A percentile compares a stretch with the other conserved stretches of the same genome.
Evolutionary conservation across 37 sponge, comb jelly and placozoan species (phyloP).

Genomic region (Cliona cf. orientalis): DNA sequence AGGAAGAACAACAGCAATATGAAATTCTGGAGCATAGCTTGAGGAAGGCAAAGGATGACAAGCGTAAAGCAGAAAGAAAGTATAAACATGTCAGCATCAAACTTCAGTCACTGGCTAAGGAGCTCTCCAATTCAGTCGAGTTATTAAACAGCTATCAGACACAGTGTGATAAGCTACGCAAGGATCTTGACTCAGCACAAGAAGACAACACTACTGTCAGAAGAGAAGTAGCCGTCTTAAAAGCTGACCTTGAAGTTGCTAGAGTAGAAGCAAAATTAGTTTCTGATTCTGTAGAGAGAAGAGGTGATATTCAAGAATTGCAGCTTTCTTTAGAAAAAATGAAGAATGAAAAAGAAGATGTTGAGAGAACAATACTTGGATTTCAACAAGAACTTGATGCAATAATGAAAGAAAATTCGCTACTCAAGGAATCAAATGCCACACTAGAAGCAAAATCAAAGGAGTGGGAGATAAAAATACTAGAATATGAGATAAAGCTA

Average conservation of each 20-base stretch:
- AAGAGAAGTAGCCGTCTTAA: background rate
- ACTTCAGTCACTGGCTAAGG: slow-evolving; percentile 26
- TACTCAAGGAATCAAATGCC: background rate
- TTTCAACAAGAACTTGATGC: background rate
- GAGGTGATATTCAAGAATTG: background rate
- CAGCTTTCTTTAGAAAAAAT: background rate
- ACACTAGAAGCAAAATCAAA: background rate
- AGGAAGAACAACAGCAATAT: slow-evolving; percentile 9
- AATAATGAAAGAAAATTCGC: background rate
- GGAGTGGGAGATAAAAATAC: no score
- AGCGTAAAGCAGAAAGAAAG: slow-evolving; percentile 19
- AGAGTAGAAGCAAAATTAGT: background rate
- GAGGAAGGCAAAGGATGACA: slow-evolving; percentile 29
- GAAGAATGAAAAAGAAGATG: background rate
- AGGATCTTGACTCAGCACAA: slow-evolving; percentile 1
- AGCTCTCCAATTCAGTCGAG: slow-evolving; percentile 29
- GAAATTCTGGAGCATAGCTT: background rate
- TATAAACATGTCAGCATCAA: slow-evolving; percentile 28
- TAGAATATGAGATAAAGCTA: no score
- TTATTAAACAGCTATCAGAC: slow-evolving; percentile 42
- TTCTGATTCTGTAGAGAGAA: background rate
- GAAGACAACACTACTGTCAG: slow-evolving; percentile 6
- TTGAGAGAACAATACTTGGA: background rate
- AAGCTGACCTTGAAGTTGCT: slow-evolving; percentile 34
- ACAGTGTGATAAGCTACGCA: slow-evolving; percentile 19